Evolutionary conservation across 1,140 invertebrate species (phyloP).

Genomic region (Forficula auricularia): DNA sequence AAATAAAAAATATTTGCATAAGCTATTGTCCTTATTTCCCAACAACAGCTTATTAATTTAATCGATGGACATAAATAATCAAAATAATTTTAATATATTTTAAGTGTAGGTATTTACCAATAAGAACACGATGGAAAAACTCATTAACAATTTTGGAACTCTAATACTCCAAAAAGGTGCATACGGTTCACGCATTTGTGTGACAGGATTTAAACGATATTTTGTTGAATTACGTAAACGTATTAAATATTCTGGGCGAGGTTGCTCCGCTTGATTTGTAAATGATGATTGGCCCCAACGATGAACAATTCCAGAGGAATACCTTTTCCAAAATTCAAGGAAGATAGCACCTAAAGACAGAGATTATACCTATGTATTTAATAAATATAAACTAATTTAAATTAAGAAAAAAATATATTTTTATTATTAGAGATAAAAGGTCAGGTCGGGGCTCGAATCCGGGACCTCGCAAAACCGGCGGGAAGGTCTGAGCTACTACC

Average conservation of each 20-base stretch:
- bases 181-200: neutral
- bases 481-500: no score
- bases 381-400: no score
- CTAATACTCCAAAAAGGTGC: neutral
- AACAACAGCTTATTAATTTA: no score
- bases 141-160: neutral
- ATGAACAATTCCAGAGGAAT: neutral
- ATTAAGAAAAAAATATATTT: no score
- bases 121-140: neutral
- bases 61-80: no score
- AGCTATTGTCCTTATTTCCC: no score
- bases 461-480: no score
- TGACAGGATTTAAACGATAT: neutral
- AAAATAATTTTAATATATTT: neutral
- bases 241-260: neutral
- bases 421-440: no score
- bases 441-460: no score
- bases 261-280: neutral
- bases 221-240: neutral
- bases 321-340: neutral
- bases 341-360: neutral
- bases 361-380: no score
- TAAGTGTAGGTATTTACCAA: neutral
- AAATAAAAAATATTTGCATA: no score
- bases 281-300: neutral